Evolutionary conservation across 1,140 invertebrate species (phyloP), one percentile per base, ranked within the genome.

Genomic region (Bicyclus anynana): DNA sequence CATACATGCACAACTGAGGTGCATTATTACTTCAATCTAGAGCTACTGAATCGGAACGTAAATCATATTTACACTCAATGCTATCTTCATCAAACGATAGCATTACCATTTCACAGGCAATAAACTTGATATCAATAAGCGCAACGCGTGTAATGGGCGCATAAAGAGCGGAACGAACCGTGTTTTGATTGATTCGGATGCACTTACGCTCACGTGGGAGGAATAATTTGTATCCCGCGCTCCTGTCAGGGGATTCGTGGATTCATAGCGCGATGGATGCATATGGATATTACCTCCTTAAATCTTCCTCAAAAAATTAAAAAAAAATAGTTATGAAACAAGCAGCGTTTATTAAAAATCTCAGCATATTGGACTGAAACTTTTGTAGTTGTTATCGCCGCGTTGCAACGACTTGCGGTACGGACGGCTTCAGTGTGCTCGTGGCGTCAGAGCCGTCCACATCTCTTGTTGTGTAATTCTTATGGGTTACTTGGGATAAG

Each of bases 171-270:
- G 77, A 71, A 75, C 78, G 55, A 72, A 77, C 62, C 63, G 67
- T 59, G 62, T 76, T 78, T 69, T 83, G 83, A 86, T 83, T 79
- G 81, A 86, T 84, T 80, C 83, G 78, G 77, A 78, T 81, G 78
- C 80, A 81, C 67, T 80, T 81, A 83, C 72, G 69, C 72, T 63
- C 68, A 78, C 75, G 78, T 81, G 75, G 81, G 83, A 77, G 83
- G 83, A 84, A 86, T 84, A 86, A 86, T 79, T 79, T 84, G 75
- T 80, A 70, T 59, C 67, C 66, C 67, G 62, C 51, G 77, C 78
- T 79, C 57, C 77, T 77, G 80, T 65, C 64, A 48, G 40, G 12
- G 40, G 40, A 44, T 44, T 51, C 20, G 40, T 40, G 38, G 38
- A 42, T 42, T 51, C 18, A 44, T 40, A 53, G 23, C 7, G 48